Base-by-base conservation (phyloP, 2,797 vertebrate genomes). In the Sebastes steindachneri region DNA sequence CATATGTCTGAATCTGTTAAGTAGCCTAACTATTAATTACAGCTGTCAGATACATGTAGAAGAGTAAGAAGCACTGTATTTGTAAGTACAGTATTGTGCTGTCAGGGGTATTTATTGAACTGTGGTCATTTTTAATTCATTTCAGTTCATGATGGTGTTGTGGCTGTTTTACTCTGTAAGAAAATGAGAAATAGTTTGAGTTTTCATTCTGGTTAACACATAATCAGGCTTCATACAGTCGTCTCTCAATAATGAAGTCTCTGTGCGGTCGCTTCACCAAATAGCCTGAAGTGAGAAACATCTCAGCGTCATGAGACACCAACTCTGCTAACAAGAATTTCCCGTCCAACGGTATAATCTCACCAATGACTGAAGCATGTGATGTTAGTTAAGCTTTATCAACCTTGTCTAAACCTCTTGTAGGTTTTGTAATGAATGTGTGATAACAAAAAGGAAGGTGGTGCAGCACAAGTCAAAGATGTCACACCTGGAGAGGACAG, bases 201-300 rank as follows among this genome's bases (percentile, higher is more conserved):
- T 63, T 69, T 59, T 21, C 5, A 9, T 67, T 51, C 57, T 4
- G 17, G 10, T 29, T 7, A 33, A 25, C 33, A 77, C 68, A 66
- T 23, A 17, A 26, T 2, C 4, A 21, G 31, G 23, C 9, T 37
- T 55, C 62, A 65, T 3, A 25, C 62, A 35, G 31, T 62, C 1
- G 33, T 48, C 17, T 29, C 19, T 64, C n/a, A 62, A 86, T 66
- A 85, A 79, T 80, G 35, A 77, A 25, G 45, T n/a, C 71, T 86
- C 79, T 92, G 82, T 92, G 31, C 25, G 26, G 17, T 51, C 19
- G 68, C 26, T 64, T 76, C 21, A 33, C 25, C 25, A 75, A 81
- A 80, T 5, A 73, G 77, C 85, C 81, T 66, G 4, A 45, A 80
- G 84, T 5, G 37, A 73, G 26, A 3, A 57, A 29, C 8, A 33